Conservation (phyloP, 2,888 invertebrate genomes). For the Holacanthella duospinosa region DNA sequence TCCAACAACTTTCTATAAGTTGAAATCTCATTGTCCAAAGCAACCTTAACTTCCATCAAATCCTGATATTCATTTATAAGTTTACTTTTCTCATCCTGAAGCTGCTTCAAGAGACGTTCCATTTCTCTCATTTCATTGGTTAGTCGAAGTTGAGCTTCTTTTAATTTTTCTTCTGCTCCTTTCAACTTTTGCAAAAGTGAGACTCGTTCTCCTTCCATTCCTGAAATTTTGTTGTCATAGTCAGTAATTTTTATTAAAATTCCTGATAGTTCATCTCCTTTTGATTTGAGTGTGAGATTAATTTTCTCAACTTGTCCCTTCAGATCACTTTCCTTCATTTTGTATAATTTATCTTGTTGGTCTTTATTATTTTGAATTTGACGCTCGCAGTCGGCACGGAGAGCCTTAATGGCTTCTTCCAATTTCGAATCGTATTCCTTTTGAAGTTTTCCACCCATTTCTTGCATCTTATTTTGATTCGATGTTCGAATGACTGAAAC, state of each 20-base stretch:
- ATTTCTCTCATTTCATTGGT: slow-evolving; percentile 40
- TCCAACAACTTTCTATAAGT: slow-evolving; percentile 81
- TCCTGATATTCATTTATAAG: slow-evolving; percentile 13
- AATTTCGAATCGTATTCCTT: slow-evolving; percentile 9
- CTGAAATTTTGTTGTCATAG: slow-evolving; percentile 1
- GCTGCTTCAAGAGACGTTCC: slow-evolving; percentile 4
- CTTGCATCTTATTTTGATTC: slow-evolving; percentile 3
- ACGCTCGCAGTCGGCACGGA: slow-evolving; percentile 8
- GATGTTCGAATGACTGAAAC: slow-evolving; percentile 6
- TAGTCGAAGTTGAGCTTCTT: slow-evolving; percentile 63
- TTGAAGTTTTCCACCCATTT: slow-evolving; percentile 10
- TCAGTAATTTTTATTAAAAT: slow-evolving; percentile 1
- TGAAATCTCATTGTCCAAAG: slow-evolving; percentile 76
- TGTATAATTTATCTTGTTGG: slow-evolving; percentile 7
- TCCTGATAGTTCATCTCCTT: slow-evolving; percentile 1
- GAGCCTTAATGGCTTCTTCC: slow-evolving; percentile 6
- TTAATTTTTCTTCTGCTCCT: slow-evolving; percentile 1
- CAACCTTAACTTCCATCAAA: slow-evolving; percentile 57
- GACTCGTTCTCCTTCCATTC: slow-evolving; percentile 8
- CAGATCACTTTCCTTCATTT: slow-evolving; percentile 6
- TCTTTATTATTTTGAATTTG: slow-evolving; percentile 5
- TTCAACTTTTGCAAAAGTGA: slow-evolving; percentile 1
- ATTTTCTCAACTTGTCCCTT: slow-evolving; percentile 6
- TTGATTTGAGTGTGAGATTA: not conserved
- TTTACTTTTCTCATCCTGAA: slow-evolving; percentile 9